Evolutionary conservation across 2,797 vertebrate species (phyloP), one percentile per base, ranked within the genome.

Genomic region (Chiroxiphia lanceolata): DNA sequence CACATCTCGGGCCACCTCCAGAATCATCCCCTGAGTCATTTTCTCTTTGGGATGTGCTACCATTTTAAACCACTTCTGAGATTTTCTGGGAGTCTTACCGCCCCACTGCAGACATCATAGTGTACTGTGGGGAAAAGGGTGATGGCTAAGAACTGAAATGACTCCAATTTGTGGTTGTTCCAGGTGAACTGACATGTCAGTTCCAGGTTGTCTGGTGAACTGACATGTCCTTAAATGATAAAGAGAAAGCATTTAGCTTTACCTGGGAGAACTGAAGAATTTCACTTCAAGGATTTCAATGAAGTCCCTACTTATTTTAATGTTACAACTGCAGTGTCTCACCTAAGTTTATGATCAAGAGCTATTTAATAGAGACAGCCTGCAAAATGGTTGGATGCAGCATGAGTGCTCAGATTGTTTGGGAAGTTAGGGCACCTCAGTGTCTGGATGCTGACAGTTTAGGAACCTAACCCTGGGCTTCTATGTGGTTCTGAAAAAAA

Each of bases 391-490:
- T 22, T 53, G 56, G 44, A 45, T 45, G 15, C 27, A 42, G 11
- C 16, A 33, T 0, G 0, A 65, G 11, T 50, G 42, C 27, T 84
- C 2, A 4, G 36, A 34, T 9, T 7, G 0, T 40, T 67, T 11
- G 18, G 50, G 42, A 93, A 69, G 4, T 38, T 27, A 36, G 34
- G 33, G 31, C 56, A 85, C 20, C 11, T 91, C 6, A 3, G 20
- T 48, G 47, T 27, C 57, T 42, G 38, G 48, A 33, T 65, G 33
- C 51, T 15, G 23, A 40, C 22, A 34, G 18, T 71, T 90, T 63
- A 48, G 40, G 40, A 92, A 64, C 19, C 19, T 64, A 48, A 71
- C 9, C 20, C 34, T 18, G 40, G 23, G 6, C 13, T 64, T n/a
- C 42, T 67, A 2, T 21, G 38, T 20, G 15, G 13, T 27, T 61